Conservation (phyloP, 2,113 vertebrate species). For the Chaenogobius annularis region DNA sequence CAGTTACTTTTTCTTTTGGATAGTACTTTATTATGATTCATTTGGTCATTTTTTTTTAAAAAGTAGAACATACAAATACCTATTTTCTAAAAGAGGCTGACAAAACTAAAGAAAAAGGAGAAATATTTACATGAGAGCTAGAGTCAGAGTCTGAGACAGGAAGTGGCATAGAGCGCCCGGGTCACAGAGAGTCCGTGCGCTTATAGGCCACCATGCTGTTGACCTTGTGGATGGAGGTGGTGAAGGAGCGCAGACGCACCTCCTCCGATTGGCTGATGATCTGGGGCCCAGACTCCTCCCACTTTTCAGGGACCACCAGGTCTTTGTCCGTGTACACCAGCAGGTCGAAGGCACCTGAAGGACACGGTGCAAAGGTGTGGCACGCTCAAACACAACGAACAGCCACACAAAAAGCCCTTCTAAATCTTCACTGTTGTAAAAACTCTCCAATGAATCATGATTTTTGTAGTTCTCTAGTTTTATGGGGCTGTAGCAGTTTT, state of each 20-base stretch:
- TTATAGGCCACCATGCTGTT: conserved; percentile 92
- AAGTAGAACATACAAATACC: conserved; percentile 46
- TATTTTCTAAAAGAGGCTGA: conserved; percentile 49
- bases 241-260: conserved; percentile 92
- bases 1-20: neutral
- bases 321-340: conserved; percentile 96
- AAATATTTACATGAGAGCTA: conserved; percentile 55
- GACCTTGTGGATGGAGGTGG: conserved; percentile 94
- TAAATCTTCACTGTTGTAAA: no score
- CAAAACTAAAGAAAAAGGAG: conserved; percentile 1
- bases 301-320: conserved; percentile 88
- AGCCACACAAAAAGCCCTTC: neutral
- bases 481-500: no score
- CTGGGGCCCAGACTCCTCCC: conserved; percentile 95
- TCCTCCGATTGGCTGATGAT: conserved; percentile 92
- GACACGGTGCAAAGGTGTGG: neutral
- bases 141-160: neutral
- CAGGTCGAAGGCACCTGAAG: conserved; percentile 93
- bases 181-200: conserved; percentile 75
- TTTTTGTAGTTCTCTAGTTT: no score
- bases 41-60: conserved; percentile 37
- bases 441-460: no score
- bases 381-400: no score
- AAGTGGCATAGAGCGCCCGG: neutral
- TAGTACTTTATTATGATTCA: conserved; percentile 46